Percentiles rank a stretch among this genome's conserved stretches.
These are phyloP conservation scores for Megalops cyprinoides DNA, from an alignment of 2,797 vertebrate species.

Conservation along the genomic window DNA sequence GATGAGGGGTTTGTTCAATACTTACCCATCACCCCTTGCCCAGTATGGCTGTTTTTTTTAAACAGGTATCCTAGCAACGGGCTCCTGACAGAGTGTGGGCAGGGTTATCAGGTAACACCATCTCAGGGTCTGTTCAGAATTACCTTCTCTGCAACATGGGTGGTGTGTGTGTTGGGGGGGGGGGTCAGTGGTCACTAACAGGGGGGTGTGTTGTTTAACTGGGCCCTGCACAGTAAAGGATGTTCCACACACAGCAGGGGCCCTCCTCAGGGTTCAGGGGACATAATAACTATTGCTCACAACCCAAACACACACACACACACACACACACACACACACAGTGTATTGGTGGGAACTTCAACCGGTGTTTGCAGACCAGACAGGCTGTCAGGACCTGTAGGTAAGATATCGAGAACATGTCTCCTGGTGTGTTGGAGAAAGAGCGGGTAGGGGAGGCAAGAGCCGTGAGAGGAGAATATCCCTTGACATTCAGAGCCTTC, in stretches of 20 bases:
- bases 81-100: conserved; percentile 48
- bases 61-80: conserved; percentile 75
- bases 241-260: neutral
- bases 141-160: conserved; percentile 28
- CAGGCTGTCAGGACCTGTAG: conserved; percentile 40
- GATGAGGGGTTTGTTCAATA: conserved; percentile 49
- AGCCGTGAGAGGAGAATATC: conserved; percentile 22
- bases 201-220: neutral
- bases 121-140: conserved; percentile 36
- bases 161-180: no score
- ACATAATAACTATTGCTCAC: conserved; percentile 16
- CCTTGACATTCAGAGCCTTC: neutral
- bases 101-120: conserved; percentile 69
- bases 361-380: conserved; percentile 39
- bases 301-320: conserved; percentile 32
- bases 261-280: neutral
- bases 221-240: neutral
- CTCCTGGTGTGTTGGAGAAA: conserved; percentile 26
- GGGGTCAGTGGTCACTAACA: neutral
- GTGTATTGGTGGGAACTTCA: conserved; percentile 36
- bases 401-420: conserved; percentile 27
- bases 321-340: conserved; percentile 30
- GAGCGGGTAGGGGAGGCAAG: neutral
- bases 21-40: conserved; percentile 41
- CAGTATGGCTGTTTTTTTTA: conserved; percentile 66